Evolutionary conservation across 2,797 vertebrate genomes (phyloP).

Genomic region (Triplophysa yarkandensis): DNA sequence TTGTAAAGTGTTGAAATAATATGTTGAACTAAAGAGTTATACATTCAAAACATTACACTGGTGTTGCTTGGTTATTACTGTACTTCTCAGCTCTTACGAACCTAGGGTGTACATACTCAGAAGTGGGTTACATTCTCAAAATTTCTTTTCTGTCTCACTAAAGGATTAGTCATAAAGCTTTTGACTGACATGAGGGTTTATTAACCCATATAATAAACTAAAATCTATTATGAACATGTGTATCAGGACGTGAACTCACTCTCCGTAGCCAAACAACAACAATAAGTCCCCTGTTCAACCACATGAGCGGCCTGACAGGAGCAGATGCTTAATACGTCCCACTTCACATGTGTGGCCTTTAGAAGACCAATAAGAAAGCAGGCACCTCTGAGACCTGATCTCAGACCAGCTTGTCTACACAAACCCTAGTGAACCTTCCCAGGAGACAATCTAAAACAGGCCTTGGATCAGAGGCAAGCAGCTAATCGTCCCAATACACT

Average conservation of each 20-base stretch:
- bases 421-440: background rate
- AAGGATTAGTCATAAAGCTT: too few relatives aligned
- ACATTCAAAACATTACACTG: too few relatives aligned
- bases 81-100: too few relatives aligned
- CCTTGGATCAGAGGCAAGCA: constrained; percentile 42
- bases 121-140: too few relatives aligned
- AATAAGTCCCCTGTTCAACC: constrained; percentile 47
- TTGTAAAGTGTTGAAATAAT: too few relatives aligned
- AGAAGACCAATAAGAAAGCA: constrained; percentile 5
- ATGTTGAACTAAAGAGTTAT: too few relatives aligned
- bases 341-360: constrained; percentile 47
- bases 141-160: too few relatives aligned
- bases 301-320: constrained; percentile 51
- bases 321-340: constrained; percentile 55
- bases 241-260: constrained; percentile 17
- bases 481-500: constrained; percentile 54
- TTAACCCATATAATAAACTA: too few relatives aligned
- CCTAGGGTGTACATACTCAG: too few relatives aligned
- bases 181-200: too few relatives aligned
- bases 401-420: background rate
- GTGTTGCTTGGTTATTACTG: too few relatives aligned
- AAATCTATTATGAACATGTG: background rate
- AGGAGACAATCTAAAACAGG: background rate
- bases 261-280: constrained; percentile 39
- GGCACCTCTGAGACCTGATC: constrained; percentile 11